Evolutionary conservation across 2,888 invertebrate genomes (phyloP), one percentile per base, ranked within the genome.

Genomic region (Cheilosia grossa): DNA sequence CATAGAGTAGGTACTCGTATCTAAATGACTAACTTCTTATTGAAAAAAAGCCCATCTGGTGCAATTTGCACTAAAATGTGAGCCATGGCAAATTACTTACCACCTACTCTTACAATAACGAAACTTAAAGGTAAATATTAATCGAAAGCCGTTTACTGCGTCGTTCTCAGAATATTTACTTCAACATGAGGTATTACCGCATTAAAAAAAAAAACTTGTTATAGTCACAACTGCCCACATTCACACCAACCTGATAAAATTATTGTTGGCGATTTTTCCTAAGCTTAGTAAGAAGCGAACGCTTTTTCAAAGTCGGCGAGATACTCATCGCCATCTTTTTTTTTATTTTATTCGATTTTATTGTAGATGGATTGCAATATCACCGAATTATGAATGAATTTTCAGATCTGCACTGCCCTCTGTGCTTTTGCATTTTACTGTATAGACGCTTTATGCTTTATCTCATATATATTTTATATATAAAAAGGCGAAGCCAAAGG

Each of bases 71-170:
- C 49, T 51, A 17, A 33, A 19, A 19, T 7, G 19, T 33, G 2
- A 30, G 27, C 30, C 17, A 13, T 13, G 44, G n/a, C 24, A n/a
- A 56, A 30, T 27, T 30, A 9, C 47, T 19, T 33, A 49, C 47
- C 49, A 7, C 33, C 47, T 47, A 49, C 69, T 37, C 47, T 47
- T 63, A 27, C 24, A 7, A 47, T 21, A 63, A 19, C 49, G 33
- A 37, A 64, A 51, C 33, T 33, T 51, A 2, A 33, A 49, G 9
- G 9, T 49, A 21, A 21, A 15, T 49, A 7, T 7, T 10, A 64
- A 51, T 64, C 9, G 27, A 47, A 27, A 67, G 40, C 53, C 33
- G 44, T 47, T 47, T 21, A 47, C 47, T 69, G 69, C 69, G 69
- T 69, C n/a, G 49, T 58, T 58, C 47, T 33, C 24, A 58, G 37